A percentile compares a stretch with the other conserved stretches of the same genome.
Evolutionary conservation across 2,797 vertebrate species (phyloP).

Genomic region (Pangasius sanitwongsei): DNA sequence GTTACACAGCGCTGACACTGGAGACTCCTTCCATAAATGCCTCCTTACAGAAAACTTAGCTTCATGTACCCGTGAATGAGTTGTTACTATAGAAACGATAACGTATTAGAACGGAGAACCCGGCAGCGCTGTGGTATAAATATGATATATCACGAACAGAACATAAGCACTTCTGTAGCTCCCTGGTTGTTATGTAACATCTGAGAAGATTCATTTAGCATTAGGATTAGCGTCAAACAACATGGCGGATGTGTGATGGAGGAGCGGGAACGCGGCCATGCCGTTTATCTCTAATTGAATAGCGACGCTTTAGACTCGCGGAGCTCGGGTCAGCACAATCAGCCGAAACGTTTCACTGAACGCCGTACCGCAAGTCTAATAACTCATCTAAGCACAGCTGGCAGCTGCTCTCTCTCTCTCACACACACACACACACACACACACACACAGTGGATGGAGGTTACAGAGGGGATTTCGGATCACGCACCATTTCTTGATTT

Average conservation of each 20-base stretch:
- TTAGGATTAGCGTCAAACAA: background rate
- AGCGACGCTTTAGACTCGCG: slow-evolving; percentile 59
- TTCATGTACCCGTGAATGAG: background rate
- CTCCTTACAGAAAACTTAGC: too few species aligned
- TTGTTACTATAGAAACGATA: background rate
- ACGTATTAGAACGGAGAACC: background rate
- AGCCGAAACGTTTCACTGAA: slow-evolving; percentile 74
- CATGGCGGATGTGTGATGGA: slow-evolving; percentile 42
- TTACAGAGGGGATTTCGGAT: slow-evolving; percentile 64
- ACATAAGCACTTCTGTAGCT: background rate
- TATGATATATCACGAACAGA: background rate
- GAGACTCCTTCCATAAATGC: background rate
- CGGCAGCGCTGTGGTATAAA: too few species aligned
- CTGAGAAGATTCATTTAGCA: background rate
- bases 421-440: slow-evolving; percentile 56
- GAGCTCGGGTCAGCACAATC: slow-evolving; percentile 63
- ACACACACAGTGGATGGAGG: slow-evolving; percentile 55
- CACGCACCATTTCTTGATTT: slow-evolving; percentile 69
- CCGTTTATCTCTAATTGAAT: slow-evolving; percentile 69
- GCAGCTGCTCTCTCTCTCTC: slow-evolving; percentile 57
- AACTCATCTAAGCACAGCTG: slow-evolving; percentile 68
- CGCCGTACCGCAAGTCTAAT: slow-evolving; percentile 74
- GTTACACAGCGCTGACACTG: background rate
- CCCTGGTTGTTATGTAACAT: background rate
- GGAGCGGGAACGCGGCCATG: slow-evolving; percentile 62